Evolutionary conservation across 1,140 invertebrate genomes (phyloP), one percentile per base, ranked within the genome.

Genomic region (Catajapyx aquilonaris): DNA sequence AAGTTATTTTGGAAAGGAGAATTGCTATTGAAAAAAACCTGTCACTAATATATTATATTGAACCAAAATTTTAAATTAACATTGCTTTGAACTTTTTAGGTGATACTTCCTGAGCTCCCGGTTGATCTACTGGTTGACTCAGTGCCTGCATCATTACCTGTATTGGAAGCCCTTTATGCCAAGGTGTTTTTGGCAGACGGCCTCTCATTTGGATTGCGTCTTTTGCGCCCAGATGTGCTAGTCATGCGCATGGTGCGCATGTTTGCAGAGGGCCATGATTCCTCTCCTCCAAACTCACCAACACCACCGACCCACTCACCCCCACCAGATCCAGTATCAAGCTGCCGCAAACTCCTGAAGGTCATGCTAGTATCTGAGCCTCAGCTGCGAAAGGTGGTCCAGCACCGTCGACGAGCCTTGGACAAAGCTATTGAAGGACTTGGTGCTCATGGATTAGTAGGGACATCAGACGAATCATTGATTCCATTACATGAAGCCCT

Each of bases 81-180:
- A n/a, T n/a, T n/a, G n/a, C n/a, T 17, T 68, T 45, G 69, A 70
- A 18, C 1, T 13, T 46, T 46, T 22, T 40, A 44, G 17, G 41
- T 46, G 9, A 48, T 52, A 34, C 39, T 67, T 11, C 38, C 50
- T 28, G 81, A 90, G 42, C 59, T 93, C 38, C 86, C 85, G 0
- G 64, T 88, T 15, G 85, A 90, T 51, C 58, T 85, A 43, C 66
- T 91, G 44, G 71, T 88, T 18, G 84, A 90, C 45, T 71, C 81
- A 2, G 63, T 91, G 55, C 86, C 86, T 2, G 73, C 84, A 51
- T 83, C 77, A 34, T 66, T 87, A 1, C 73, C 79, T 42, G 62
- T 91, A 25, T 56, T 93, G 31, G 85, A 91, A 53, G 79, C 81
- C 0, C 63, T 91, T 1, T 81, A 86, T 48, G 70, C 73, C 40